Base-by-base conservation (phyloP, 30 jellyfish, hydroid and myxozoan genomes). In the Sanderia malayensis region DNA sequence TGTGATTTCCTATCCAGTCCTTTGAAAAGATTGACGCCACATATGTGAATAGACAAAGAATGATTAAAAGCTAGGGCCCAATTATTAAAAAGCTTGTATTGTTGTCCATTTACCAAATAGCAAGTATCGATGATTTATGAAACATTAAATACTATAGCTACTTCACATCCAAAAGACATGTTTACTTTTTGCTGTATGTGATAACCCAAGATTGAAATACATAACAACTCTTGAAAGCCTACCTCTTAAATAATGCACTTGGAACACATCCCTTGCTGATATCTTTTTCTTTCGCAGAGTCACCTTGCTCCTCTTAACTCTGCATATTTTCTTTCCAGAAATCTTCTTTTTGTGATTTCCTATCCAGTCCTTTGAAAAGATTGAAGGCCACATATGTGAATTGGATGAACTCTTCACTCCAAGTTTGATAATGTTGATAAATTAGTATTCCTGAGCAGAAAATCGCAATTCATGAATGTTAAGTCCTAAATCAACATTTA, bases 1-100 rank as follows among this genome's bases (percentile, higher is more conserved):
- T 61, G 74, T 61, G 27, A 61, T 61, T 61, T 61, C 55, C 74
- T 61, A 61, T 61, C 74, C 74, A 61, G 74, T 61, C 74, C 55
- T 61, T 61, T 61, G 74, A 61, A 61, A 61, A 26, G 49, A 23
- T 26, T 25, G 74, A 61, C 53, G 57, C 19, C 53, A 61, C 74
- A 61, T 1, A 49, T 49, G 64, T 49, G 64, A 6, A 37, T 37
- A 49, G 64, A 4, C 64, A 49, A 49, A 49, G 64, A 49, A 49
- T 49, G 11, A 49, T 49, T 49, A 49, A 49, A 49, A 49, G 23
- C 64, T 49, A 49, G 64, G 64, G 64, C 64, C 23, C 18, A 49
- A 9, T 9, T 49, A 49, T 49, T 24, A 49, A 49, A 49, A 49
- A 49, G 27, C 52, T 37, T 37, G 52, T 37, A 37, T 37, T 4